Conservation (phyloP, 2,797 vertebrate species). For the Triplophysa yarkandensis region DNA sequence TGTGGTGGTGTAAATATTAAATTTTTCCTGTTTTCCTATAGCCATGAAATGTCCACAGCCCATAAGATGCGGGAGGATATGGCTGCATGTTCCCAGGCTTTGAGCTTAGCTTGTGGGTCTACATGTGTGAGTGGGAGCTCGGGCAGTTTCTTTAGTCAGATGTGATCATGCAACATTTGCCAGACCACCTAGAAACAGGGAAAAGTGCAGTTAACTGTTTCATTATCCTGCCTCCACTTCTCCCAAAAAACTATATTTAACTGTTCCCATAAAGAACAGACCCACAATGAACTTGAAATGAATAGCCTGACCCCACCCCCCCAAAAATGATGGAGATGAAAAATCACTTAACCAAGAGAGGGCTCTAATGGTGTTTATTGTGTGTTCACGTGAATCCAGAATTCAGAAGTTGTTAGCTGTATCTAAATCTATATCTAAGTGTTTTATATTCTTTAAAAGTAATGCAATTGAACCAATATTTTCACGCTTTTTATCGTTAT, state of each 20-base stretch:
- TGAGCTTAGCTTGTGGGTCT: conserved; percentile 21
- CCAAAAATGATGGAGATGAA: conserved; percentile 48
- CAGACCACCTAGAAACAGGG: conserved; percentile 62
- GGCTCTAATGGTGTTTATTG: conserved; percentile 50
- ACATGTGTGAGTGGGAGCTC: conserved; percentile 25
- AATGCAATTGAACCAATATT: neutral
- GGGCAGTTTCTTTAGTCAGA: conserved; percentile 47
- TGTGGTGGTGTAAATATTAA: neutral
- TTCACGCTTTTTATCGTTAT: conserved; percentile 76
- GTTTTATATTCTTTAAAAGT: neutral
- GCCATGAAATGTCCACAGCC: neutral
- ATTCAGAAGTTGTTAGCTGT: no score
- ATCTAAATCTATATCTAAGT: conserved; percentile 14
- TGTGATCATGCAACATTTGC: conserved; percentile 55
- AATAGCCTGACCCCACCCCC: conserved; percentile 46
- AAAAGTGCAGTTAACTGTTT: conserved; percentile 58
- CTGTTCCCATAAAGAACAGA: conserved; percentile 55
- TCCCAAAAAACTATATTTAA: conserved; percentile 61
- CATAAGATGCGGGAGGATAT: conserved; percentile 1
- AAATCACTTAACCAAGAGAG: conserved; percentile 45
- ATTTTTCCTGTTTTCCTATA: neutral
- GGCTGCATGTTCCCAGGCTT: conserved; percentile 41
- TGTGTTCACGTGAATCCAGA: conserved; percentile 70
- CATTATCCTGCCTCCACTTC: conserved; percentile 54
- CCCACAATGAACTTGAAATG: conserved; percentile 51